Base-by-base conservation (phyloP, 2,113 vertebrate genomes). In the Pollachius pollachius region DNA sequence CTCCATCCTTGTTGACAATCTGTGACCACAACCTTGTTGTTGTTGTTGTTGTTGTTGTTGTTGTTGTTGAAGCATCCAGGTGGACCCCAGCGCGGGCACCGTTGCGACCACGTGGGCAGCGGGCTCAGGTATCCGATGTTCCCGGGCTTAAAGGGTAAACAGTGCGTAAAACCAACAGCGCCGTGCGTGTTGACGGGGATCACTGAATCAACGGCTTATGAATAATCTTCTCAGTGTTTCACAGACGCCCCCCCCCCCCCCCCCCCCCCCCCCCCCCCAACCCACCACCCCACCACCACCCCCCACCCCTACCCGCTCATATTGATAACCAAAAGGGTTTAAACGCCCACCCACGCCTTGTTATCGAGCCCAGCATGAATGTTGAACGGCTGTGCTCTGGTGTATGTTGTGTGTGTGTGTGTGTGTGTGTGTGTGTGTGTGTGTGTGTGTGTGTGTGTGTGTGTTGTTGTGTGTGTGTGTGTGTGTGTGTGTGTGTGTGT, bases 41-140 rank as follows among this genome's bases (percentile, higher is more conserved):
- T 70, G 82, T 84, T 65, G 77, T 82, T 85, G 63, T 54, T 67
- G 75, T 84, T 70, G 82, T 84, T 65, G 77, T 82, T 85, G 63
- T 54, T 67, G 68, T 73, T 74, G 71, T 75, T 85, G 73, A 87
- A 78, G 76, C 72, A 81, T 85, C 75, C 71, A 83, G 84, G 87
- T 84, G 83, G 86, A 88, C 84, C 77, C 86, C 83, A 73, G 79
- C 62, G 67, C 66, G 21, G 3, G 27, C 27, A 3, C 27, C 4
- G 27, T n/a, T 2, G 27, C 2, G 4, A 27, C 27, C 27, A 27
- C 27, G 4, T 27, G 27, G 27, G 27, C 27, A 3, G 4, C 4
- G 34, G 78, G 87, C 77, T 92, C 90, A 91, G 90, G 90, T 93
- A 90, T 89, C 87, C 57, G 63, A 84, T 88, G 90, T 88, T 82